Percentiles rank a stretch among this genome's conserved stretches.
Conservation (phyloP, 2,797 vertebrate genomes). For the Adrianichthys oophorus region DNA sequence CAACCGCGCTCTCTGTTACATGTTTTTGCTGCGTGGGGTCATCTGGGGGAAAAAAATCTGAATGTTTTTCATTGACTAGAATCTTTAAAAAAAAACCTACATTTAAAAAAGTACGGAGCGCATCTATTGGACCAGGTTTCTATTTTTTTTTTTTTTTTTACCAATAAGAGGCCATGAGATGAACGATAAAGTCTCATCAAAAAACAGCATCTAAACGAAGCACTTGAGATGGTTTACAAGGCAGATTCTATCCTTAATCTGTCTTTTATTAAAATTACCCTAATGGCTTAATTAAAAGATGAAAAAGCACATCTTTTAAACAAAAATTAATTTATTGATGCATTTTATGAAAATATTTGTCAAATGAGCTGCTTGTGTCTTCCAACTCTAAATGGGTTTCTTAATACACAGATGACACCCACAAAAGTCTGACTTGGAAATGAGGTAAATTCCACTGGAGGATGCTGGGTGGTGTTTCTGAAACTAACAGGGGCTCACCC, state of each 20-base stretch:
- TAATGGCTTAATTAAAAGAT: constrained; percentile 3
- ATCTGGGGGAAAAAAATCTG: constrained; percentile 23
- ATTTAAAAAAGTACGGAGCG: too few relatives aligned
- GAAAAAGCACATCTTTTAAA: constrained; percentile 5
- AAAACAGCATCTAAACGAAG: neutral
- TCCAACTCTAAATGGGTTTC: neutral
- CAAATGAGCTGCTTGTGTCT: neutral
- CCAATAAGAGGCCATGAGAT: neutral
- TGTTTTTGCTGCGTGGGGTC: constrained; percentile 29
- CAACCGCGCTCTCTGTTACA: constrained; percentile 23
- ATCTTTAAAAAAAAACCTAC: too few relatives aligned
- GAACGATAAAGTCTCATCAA: constrained; percentile 4
- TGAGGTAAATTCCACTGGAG: too few relatives aligned
- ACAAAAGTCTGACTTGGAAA: too few relatives aligned
- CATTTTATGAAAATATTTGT: constrained; percentile 13
- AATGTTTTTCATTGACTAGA: neutral
- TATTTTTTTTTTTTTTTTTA: constrained; percentile 10
- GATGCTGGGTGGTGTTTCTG: too few relatives aligned
- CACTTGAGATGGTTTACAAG: constrained; percentile 6
- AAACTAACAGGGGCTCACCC: too few relatives aligned
- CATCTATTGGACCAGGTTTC: neutral
- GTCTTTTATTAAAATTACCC: constrained; percentile 14
- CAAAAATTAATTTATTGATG: constrained; percentile 13
- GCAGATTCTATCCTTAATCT: constrained; percentile 6
- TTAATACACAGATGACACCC: too few relatives aligned